Conservation (phyloP, 1,140 invertebrate species). For the Sycobia sp. region DNA sequence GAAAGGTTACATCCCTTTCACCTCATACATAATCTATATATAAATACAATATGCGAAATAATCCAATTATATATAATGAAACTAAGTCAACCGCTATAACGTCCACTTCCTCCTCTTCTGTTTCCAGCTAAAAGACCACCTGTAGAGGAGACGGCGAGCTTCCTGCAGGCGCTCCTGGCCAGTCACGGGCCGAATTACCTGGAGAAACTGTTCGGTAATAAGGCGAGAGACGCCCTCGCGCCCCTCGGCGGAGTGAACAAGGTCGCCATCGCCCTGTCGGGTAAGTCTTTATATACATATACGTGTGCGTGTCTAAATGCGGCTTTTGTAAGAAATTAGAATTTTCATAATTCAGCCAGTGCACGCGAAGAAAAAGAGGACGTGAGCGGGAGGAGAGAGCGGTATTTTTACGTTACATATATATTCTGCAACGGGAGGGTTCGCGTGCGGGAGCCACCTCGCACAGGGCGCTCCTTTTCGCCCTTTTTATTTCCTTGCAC, state of each 20-base stretch:
- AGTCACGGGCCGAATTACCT: slow-evolving; percentile 96
- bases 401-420: too few relatives aligned
- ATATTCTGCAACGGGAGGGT: too few relatives aligned
- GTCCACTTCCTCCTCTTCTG: slow-evolving; percentile 40
- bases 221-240: slow-evolving; percentile 86
- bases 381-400: too few relatives aligned
- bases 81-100: too few relatives aligned
- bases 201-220: slow-evolving; percentile 92
- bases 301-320: too few relatives aligned
- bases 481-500: too few relatives aligned
- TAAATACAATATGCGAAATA: background rate
- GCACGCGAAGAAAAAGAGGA: too few relatives aligned
- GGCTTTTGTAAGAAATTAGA: background rate
- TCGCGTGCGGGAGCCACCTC: too few relatives aligned
- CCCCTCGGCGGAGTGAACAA: slow-evolving; percentile 91
- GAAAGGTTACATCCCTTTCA: background rate
- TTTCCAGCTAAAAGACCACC: slow-evolving; percentile 90
- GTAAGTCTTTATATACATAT: slow-evolving; percentile 66
- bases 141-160: slow-evolving; percentile 93
- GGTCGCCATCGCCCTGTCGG: slow-evolving; percentile 92
- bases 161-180: slow-evolving; percentile 87
- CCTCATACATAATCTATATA: background rate
- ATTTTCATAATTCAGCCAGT: too few relatives aligned
- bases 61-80: too few relatives aligned
- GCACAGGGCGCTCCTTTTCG: too few relatives aligned